Base-by-base conservation (phyloP, 2,797 vertebrate genomes). In the Bovichtus variegatus region DNA sequence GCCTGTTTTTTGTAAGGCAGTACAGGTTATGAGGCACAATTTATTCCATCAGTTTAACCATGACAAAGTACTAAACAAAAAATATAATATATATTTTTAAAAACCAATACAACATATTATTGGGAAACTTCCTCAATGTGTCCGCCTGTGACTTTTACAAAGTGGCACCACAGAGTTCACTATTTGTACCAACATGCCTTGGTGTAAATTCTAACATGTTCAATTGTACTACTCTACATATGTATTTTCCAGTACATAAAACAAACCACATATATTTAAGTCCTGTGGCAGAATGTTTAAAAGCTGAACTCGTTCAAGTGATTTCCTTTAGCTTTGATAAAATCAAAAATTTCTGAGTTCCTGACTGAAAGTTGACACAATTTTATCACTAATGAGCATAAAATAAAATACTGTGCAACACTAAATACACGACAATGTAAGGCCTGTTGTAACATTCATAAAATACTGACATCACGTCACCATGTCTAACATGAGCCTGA, bases 401-500 rank as follows among this genome's bases (percentile, higher is more conserved):
- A 86, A 82, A 90, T 77, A 88, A 92, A 90, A 86, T 81, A 93
- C 89, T 89, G 89, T 93, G 89, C 90, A 91, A 91, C 83, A 89
- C 83, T 83, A 85, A 88, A 92, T 68, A 92, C 83, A 84, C 53
- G 73, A 87, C 83, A 82, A 81, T 69, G 64, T 81, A 89, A 89
- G 90, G 89, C 81, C 79, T 90, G 85, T 67, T 95, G 95, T 95
- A 95, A 95, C 95, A 95, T 94, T 94, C 72, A 84, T 85, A 79
- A 86, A 94, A 90, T 89, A 84, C 85, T 83, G 66, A 89, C 82
- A 87, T 89, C 41, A 51, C 44, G 43, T 75, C 76, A 75, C 76
- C 83, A 82, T 71, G 84, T 90, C 80, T 67, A 82, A 81, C 77
- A 79, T 38, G 57, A 83, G 81, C 82, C 80, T 86, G 59, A 49